Evolutionary conservation across 2,888 invertebrate genomes (phyloP), one percentile per base, ranked within the genome.

Genomic region (Spodoptera exigua): DNA sequence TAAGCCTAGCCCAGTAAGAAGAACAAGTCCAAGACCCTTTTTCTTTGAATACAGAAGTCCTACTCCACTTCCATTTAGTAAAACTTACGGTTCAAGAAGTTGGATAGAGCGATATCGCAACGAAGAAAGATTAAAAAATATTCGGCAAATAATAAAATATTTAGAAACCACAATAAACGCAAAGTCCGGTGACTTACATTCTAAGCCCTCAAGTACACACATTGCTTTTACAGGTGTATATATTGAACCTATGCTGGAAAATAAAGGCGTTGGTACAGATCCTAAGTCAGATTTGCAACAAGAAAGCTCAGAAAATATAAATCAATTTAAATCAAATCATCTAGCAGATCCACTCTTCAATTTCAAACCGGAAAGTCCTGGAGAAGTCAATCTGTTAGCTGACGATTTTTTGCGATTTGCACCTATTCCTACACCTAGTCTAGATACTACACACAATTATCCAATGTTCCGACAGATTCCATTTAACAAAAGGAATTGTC

Each of bases 361-460:
- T 2, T 97, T 95, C 78, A 97, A 96, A 81, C 97, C 97, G 0
- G 95, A 96, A 60, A 96, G 95, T 68, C 97, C 97, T 0, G 95
- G 96, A 35, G 97, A 97, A 56, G 95, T 97, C 0, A 97, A 97
- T 88, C 89, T 97, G 39, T 80, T 97, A 70, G 97, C 97, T 2
- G 95, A 96, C 53, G 84, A 85, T 17, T 86, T 85, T 56, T 68
- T 88, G 5, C 82, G 88, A 65, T 92, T 93, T 75, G 83, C 89
- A n/a, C 91, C 91, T 10, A 58, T 77, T 18, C 61, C 78, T 10
- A 77, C 76, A 14, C 64, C 80, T 9, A 82, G 73, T 53, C 54
- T 80, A 17, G 78, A 79, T 47, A 81, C 54, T 37, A 58, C 70
- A 16, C 58, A 72, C 17, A 83, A 69, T 62, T 70, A 83, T 55